These are phyloP conservation scores for Nomada goodeniana DNA, from an alignment of 2,888 invertebrate genomes.

Conservation along the genomic window DNA sequence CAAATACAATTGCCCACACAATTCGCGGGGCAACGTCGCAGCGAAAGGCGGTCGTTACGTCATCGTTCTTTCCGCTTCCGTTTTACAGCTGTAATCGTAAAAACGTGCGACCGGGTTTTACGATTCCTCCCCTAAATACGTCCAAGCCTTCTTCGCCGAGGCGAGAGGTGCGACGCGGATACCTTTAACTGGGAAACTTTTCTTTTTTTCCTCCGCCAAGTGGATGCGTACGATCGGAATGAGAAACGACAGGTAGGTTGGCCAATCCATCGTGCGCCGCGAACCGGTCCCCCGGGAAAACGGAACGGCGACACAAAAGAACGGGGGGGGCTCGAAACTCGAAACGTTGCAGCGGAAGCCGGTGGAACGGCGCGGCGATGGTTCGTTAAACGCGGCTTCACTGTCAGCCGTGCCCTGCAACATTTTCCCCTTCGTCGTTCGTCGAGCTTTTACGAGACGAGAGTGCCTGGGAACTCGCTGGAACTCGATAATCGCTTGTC, in stretches of 20 bases:
- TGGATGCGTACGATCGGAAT: conserved; percentile 11
- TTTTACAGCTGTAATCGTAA: conserved; percentile 25
- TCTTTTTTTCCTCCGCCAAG: neutral
- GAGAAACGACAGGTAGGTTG: conserved; percentile 6
- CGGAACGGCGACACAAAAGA: conserved; percentile 28
- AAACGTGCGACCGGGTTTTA: conserved; percentile 1
- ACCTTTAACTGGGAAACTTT: neutral
- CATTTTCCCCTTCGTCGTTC: conserved; percentile 16
- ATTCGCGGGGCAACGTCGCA: neutral
- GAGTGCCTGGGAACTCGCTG: conserved; percentile 28
- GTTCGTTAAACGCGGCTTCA: conserved; percentile 57
- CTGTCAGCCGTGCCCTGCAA: conserved; percentile 24
- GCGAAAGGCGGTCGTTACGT: neutral
- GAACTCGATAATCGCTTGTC: conserved; percentile 61
- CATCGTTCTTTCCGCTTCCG: conserved; percentile 9
- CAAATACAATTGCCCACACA: neutral
- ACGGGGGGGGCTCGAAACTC: conserved; percentile 17
- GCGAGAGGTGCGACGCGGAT: conserved; percentile 1
- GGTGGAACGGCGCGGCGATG: conserved; percentile 45
- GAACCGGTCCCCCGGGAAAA: neutral
- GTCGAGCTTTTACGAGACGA: conserved; percentile 37
- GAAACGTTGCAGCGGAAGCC: conserved; percentile 28
- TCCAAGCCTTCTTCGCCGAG: neutral
- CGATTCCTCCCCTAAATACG: neutral
- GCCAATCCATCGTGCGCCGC: conserved; percentile 29